These are phyloP conservation scores for Caenorhabditis zanzibari DNA, from an alignment of 2,888 invertebrate genomes.

Conservation along the genomic window DNA sequence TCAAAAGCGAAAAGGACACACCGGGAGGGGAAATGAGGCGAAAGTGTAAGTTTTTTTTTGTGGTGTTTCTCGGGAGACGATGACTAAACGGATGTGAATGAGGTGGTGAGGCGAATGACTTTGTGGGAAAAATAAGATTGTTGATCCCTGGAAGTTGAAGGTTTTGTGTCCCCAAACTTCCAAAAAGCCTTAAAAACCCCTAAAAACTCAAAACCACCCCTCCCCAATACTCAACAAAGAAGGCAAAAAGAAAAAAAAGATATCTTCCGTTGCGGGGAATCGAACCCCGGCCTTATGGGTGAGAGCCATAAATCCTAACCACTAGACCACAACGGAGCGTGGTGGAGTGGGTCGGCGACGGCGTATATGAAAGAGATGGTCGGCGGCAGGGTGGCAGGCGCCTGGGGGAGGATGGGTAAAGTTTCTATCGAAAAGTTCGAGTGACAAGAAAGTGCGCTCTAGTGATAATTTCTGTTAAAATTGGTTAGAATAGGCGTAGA, in stretches of 20 bases:
- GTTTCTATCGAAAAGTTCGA: background rate
- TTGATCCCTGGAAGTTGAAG: no score
- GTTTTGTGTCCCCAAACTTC: background rate
- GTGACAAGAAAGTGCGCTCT: background rate
- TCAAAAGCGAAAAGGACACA: conserved; percentile 31
- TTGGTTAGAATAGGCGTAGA: no score
- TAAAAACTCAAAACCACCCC: background rate
- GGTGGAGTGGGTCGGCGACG: background rate
- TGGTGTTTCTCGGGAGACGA: background rate
- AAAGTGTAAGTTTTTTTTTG: conserved; percentile 8
- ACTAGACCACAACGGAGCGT: conserved; percentile 74
- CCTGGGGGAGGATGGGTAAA: no score
- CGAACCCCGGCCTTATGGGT: conserved; percentile 75
- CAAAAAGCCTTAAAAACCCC: no score
- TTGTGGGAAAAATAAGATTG: background rate
- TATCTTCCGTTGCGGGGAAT: conserved; percentile 70
- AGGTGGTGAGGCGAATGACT: background rate
- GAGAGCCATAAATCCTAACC: conserved; percentile 76
- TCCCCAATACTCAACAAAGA: background rate
- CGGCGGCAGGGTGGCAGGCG: background rate
- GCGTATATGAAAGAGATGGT: background rate
- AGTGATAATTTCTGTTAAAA: background rate
- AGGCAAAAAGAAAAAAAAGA: conserved; percentile 8
- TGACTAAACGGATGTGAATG: conserved; percentile 46
- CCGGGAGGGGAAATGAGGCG: conserved; percentile 30